phyloP scores from a whole-genome alignment of 2,797 vertebrate genomes.

The Chaetodon trifasciatus region DNA sequence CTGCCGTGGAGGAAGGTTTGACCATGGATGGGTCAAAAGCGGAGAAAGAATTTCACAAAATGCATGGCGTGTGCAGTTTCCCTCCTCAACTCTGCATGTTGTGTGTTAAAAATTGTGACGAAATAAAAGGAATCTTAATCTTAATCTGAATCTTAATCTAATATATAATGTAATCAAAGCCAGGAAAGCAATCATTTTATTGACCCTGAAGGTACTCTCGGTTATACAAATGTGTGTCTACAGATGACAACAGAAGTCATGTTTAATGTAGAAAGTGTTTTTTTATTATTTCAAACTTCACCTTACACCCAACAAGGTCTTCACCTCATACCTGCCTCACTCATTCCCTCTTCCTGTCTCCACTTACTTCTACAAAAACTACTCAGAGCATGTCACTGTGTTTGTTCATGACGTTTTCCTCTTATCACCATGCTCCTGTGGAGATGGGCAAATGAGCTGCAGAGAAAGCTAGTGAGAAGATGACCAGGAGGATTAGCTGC shows the following conservation, averaged over 20 bases:
- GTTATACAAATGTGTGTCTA: slow-evolving; percentile 12
- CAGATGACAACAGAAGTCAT: slow-evolving; percentile 54
- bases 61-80: too few relatives aligned
- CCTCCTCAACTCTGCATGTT: too few relatives aligned
- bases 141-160: too few relatives aligned
- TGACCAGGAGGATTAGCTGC: slow-evolving; percentile 25
- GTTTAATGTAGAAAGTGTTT: slow-evolving; percentile 81
- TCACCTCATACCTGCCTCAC: slow-evolving; percentile 66
- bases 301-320: slow-evolving; percentile 65
- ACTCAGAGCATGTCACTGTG: slow-evolving; percentile 27
- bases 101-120: too few relatives aligned
- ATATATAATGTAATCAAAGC: slow-evolving; percentile 38
- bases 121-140: too few relatives aligned
- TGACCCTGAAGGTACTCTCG: slow-evolving; percentile 10
- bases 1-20: too few relatives aligned
- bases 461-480: slow-evolving; percentile 28
- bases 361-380: slow-evolving; percentile 41
- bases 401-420: slow-evolving; percentile 15
- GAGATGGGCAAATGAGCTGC: slow-evolving; percentile 34
- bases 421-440: slow-evolving; percentile 18
- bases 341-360: slow-evolving; percentile 45
- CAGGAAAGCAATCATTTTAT: slow-evolving; percentile 41
- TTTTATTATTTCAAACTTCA: slow-evolving; percentile 83
- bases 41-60: too few relatives aligned
- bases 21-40: too few relatives aligned